Conservation (phyloP, 1,140 invertebrate species). For the Berghia stephanieae region DNA sequence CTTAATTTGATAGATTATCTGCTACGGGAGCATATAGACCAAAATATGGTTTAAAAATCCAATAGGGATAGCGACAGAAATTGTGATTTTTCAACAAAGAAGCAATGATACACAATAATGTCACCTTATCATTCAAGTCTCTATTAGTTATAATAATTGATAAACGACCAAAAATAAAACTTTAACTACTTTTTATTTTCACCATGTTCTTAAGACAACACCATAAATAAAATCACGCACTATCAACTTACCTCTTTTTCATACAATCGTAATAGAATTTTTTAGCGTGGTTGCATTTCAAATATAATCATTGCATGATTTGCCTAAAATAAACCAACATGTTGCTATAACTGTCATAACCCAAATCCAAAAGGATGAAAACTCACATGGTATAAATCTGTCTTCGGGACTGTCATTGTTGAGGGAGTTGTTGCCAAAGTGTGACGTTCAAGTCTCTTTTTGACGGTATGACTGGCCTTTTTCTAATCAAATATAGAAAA, state of each 20-base stretch:
- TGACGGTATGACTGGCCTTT: slow-evolving; percentile 36
- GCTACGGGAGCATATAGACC: too few species aligned
- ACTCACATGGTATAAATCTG: slow-evolving; percentile 55
- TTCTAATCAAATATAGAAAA: slow-evolving; percentile 35
- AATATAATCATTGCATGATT: not conserved
- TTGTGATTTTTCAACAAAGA: too few species aligned
- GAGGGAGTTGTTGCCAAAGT: slow-evolving; percentile 35
- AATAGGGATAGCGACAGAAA: too few species aligned
- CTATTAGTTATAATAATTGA: too few species aligned
- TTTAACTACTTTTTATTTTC: too few species aligned
- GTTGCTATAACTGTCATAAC: not conserved
- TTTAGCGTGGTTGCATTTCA: not conserved
- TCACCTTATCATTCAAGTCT: too few species aligned
- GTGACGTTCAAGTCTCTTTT: slow-evolving; percentile 38
- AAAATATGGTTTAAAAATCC: too few species aligned
- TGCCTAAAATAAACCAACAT: not conserved
- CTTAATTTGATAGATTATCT: too few species aligned
- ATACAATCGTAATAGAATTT: not conserved
- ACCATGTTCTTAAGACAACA: too few species aligned
- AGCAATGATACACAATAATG: too few species aligned
- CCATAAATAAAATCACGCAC: not conserved
- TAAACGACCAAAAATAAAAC: too few species aligned
- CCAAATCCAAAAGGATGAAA: not conserved
- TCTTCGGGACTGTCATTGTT: slow-evolving; percentile 48
- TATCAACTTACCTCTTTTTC: not conserved